A percentile compares a stretch with the other conserved stretches of the same genome.
Conservation (phyloP, 2,797 vertebrate genomes). For the Sebastolobus altivelis region DNA sequence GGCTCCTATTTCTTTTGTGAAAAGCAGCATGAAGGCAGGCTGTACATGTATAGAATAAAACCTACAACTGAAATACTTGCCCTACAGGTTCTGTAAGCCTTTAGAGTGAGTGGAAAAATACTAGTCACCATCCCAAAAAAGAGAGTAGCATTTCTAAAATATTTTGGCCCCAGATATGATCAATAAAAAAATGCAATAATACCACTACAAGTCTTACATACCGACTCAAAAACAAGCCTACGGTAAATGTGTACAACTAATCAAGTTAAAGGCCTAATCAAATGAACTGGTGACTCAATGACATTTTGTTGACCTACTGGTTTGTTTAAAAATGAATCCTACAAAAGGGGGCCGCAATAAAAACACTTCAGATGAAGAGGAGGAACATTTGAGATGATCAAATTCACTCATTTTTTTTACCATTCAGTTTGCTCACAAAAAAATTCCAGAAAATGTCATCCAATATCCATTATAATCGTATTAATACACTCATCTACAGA, state of each 20-base stretch:
- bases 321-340: conserved; percentile 37
- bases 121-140: conserved; percentile 27
- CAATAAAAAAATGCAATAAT: background rate
- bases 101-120: conserved; percentile 67
- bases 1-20: background rate
- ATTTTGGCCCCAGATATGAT: conserved; percentile 6
- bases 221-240: background rate
- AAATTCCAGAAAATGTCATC: background rate
- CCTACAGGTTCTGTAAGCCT: conserved; percentile 63
- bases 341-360: background rate
- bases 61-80: conserved; percentile 44
- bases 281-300: conserved; percentile 47
- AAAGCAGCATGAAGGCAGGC: background rate
- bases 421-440: background rate
- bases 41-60: conserved; percentile 6
- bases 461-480: conserved; percentile 13
- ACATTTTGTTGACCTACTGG: conserved; percentile 53
- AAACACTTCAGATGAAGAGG: conserved; percentile 4
- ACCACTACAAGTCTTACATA: background rate
- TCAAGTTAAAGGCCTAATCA: conserved; percentile 26
- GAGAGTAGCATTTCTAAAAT: background rate
- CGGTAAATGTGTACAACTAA: conserved; percentile 18
- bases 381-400: background rate
- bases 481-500: background rate
- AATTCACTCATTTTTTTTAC: background rate